Evolutionary conservation across 2,888 invertebrate species (phyloP), one percentile per base, ranked within the genome.

Genomic region (Norana najaformis): DNA sequence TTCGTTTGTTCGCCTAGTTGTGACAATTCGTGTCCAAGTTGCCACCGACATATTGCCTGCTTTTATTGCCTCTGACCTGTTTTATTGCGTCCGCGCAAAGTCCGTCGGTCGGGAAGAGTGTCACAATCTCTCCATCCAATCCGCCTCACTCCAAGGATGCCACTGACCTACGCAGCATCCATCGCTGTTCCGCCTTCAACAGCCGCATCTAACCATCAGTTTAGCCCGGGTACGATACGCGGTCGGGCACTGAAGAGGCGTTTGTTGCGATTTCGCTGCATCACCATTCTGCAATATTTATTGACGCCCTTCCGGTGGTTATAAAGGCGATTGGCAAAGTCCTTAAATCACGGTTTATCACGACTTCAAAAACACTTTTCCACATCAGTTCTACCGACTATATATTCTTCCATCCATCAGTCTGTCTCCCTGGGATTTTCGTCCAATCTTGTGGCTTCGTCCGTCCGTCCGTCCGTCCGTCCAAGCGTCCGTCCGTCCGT

Each of bases 11-110:
- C 69, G 69, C 0, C n/a, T n/a, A 69, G 69, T 23, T 69, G 69
- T 69, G 69, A n/a, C 69, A 69, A 69, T 69, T 69, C 69, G 69
- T 69, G 69, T 69, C 69, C 69, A 69, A 69, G 69, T 69, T 69
- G 69, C n/a, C 69, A 69, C 5, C 69, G 69, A 69, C 69, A 69
- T 69, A 69, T n/a, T 69, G 69, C 69, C 69, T 69, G 69, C 69
- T 69, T 69, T 69, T 69, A 69, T 69, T 69, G 69, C 69, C 30
- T n/a, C 69, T n/a, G 69, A 69, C n/a, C n/a, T 8, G 69, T 69
- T 69, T 69, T 69, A 69, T 69, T 69, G 69, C n/a, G 69, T n/a
- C 69, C 69, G 11, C n/a, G 30, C 69, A 30, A n/a, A n/a, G 69
- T 11, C 69, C 11, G 69, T 69, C 69, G 16, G 30, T 69, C 69